Base-by-base conservation (phyloP, 1,140 invertebrate genomes). In the Musca vetustissima region DNA sequence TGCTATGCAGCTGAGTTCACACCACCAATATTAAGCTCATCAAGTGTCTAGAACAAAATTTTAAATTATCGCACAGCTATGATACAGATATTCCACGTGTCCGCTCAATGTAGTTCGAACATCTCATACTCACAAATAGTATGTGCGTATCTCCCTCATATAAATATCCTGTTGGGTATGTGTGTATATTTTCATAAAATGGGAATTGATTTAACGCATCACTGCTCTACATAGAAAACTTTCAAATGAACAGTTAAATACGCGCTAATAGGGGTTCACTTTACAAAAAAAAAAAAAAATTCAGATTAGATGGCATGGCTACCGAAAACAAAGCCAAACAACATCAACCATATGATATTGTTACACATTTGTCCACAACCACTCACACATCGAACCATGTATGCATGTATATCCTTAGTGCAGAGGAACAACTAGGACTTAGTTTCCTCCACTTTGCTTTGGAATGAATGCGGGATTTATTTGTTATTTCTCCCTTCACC, bases 221-320 rank as follows among this genome's bases (percentile, higher is more conserved):
- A 77, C 71, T 76, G 78, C 74, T 72, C 72, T 57, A 75, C 73
- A 78, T 77, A 78, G 74, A 73, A 76, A 78, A 80, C 78, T 78
- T 80, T 80, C 75, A 80, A 80, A 80, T 80, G 78, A 80, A 80
- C 78, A 80, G 78, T 73, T 80, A 80, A 80, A 80, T 78, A 78
- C 78, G 75, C 75, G 73, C 78, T 80, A 80, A 80, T 80, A 80
- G 78, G 78, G 78, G 78, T 80, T 80, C 77, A 77, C 71, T 78
- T 79, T 79, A 74, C 78, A 79, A 15, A 59, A 15, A n/a, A n/a
- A n/a, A n/a, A n/a, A n/a, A n/a, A 25, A 8, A 64, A 17, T 19
- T 36, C 17, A 43, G 17, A 22, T 22, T 8, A 52, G 3, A 17
- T 52, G 4, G 17, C 17, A 19, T 52, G 50, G 17, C 22, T 52